Base-by-base conservation (phyloP, 2,113 vertebrate genomes). In the Triplophysa dalaica region DNA sequence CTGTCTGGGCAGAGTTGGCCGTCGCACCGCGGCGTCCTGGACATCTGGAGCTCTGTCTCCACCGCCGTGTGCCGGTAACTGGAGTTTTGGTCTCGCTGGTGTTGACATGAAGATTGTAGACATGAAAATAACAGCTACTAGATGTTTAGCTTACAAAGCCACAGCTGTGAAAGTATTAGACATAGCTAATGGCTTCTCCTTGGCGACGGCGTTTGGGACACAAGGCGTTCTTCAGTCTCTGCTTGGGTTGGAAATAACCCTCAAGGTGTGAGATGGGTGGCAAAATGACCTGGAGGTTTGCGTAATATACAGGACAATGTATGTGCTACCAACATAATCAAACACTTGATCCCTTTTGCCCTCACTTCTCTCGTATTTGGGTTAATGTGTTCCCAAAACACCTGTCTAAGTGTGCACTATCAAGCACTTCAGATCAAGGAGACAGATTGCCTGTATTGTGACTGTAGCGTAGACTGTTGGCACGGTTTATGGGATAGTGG, bases 1-100 rank as follows among this genome's bases (percentile, higher is more conserved):
- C 78, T 84, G 85, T 86, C 85, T 84, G 85, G 77, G 50, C 73
- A 41, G 74, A 82, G 77, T 75, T 82, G 82, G 85, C 82, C 67
- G 69, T 70, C 68, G 70, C 70, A 38, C 78, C 10, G 10, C 33
- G 70, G 75, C 80, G 70, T 81, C 83, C 80, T 58, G 70, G 83
- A 84, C 76, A 75, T 81, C 83, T 84, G 83, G 83, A 81, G 83
- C 54, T 21, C 24, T 21, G 58, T 78, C 83, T 75, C 79, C 58
- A 69, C 83, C 65, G 4, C 29, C 21, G 6, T 81, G 67, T 84
- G 83, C 80, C 80, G 70, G 83, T 81, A 84, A 84, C 65, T 79
- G 65, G 63, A 26, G 24, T 75, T 80, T 81, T 22, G 41, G 79
- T 78, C 75, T 70, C 70, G 13, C 41, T 60, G 75, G 54, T 78